Base-by-base conservation (phyloP, 2,113 vertebrate genomes). In the Telmatochromis sp. region DNA sequence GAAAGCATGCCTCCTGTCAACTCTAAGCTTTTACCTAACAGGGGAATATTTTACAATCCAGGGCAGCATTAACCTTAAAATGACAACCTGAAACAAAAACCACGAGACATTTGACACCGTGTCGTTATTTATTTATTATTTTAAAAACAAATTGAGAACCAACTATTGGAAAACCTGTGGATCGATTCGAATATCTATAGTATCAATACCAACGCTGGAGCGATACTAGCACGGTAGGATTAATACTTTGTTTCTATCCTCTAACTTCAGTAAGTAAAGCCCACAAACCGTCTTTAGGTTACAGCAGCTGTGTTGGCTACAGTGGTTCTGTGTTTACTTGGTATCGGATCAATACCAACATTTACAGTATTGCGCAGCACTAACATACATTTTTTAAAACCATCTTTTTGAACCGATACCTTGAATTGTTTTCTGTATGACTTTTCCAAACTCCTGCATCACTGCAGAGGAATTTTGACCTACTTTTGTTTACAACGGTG, bases 31-130 rank as follows among this genome's bases (percentile, higher is more conserved):
- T 68, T 9, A 42, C 35, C n/a, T 23, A 40, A 40, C 63, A 14
- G 63, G 7, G 33, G 31, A 65, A 37, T 37, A 65, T 65, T 65
- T 65, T 37, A 65, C 33, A 65, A 37, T 37, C 6, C 33, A 37
- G 60, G 6, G 19, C 33, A n/a, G 60, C 15, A 65, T 65, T 65
- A 7, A 65, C 60, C 31, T 37, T 40, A 42, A 42, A 23, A 70
- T 26, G 7, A 73, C 37, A 26, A 73, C 65, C 13, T 17, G 13
- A 45, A 23, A 26, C 21, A 42, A 73, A 45, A 0, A 42, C 37
- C n/a, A 70, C 1, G 1, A 23, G 12, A 70, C 1, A 45, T 26
- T 4, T 70, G 21, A 73, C 21, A 42, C 37, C 0, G 5, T 68
- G 63, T 70, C 7, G 1, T 15, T 42, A 70, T 42, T 23, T 23